Conservation (phyloP, 2,888 invertebrate genomes). For the Iselma pallidipennis region DNA sequence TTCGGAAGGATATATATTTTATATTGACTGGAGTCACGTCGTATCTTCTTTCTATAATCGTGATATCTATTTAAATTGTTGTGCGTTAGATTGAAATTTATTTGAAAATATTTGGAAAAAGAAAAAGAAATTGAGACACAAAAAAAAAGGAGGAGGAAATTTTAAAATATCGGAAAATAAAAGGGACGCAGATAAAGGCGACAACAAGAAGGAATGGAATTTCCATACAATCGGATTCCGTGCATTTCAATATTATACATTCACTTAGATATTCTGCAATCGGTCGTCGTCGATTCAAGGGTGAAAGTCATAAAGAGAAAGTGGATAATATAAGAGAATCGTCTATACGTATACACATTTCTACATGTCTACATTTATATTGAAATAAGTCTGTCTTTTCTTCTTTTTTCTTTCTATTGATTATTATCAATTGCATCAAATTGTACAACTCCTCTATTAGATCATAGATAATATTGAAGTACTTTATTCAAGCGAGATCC, state of each 20-base stretch:
- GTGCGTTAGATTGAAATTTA: too few species aligned
- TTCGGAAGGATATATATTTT: too few species aligned
- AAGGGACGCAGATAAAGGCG: neutral
- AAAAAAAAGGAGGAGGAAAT: too few species aligned
- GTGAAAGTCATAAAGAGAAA: constrained; percentile 49
- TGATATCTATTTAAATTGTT: too few species aligned
- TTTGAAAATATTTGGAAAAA: too few species aligned
- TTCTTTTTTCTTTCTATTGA: neutral
- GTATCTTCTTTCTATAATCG: too few species aligned
- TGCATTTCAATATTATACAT: constrained; percentile 18
- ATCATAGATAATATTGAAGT: neutral
- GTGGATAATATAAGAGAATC: constrained; percentile 24
- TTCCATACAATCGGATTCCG: neutral
- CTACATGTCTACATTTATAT: too few species aligned
- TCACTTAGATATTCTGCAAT: constrained; percentile 43
- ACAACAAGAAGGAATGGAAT: neutral
- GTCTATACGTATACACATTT: constrained; percentile 11
- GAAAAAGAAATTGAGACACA: too few species aligned
- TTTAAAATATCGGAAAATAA: too few species aligned
- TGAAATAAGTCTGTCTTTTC: neutral
- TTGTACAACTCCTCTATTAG: neutral
- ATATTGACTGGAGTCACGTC: too few species aligned
- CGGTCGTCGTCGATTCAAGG: constrained; percentile 44
- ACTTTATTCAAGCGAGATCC: too few species aligned
- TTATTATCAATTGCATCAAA: neutral